Evolutionary conservation across 2,797 vertebrate species (phyloP).

Genomic region (Adrianichthys oophorus): DNA sequence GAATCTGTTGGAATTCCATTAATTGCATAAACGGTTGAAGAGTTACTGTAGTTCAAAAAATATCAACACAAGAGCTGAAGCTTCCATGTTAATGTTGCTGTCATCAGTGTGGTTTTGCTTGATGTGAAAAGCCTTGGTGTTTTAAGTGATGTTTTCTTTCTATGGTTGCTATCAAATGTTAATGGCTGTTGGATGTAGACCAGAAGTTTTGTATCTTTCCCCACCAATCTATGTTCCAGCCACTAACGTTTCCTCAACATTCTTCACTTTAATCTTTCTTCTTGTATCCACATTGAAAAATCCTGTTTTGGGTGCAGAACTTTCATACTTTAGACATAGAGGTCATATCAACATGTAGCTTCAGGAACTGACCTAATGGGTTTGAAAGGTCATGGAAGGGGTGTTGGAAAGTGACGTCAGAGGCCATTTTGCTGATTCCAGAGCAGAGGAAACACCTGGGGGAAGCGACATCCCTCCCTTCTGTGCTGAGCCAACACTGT

Average conservation of each 20-base stretch:
- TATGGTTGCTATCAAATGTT: slow-evolving; percentile 3
- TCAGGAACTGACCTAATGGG: slow-evolving; percentile 3
- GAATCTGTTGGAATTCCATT: too few relatives aligned
- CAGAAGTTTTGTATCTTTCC: background rate
- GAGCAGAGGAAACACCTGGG: slow-evolving; percentile 76
- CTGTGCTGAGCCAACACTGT: slow-evolving; percentile 15
- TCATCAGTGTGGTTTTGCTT: too few relatives aligned
- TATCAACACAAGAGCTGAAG: too few relatives aligned
- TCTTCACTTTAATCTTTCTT: slow-evolving; percentile 7
- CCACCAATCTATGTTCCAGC: background rate
- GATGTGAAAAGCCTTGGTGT: background rate
- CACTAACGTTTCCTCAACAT: background rate
- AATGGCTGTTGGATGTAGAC: background rate
- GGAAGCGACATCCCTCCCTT: slow-evolving; percentile 46
- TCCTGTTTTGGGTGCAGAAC: background rate
- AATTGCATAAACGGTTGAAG: too few relatives aligned
- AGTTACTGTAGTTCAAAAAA: too few relatives aligned
- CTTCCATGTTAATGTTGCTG: too few relatives aligned
- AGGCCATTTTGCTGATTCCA: slow-evolving; percentile 32
- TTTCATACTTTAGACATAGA: slow-evolving; percentile 25
- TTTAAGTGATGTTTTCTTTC: background rate
- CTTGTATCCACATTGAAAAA: slow-evolving; percentile 4
- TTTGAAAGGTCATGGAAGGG: slow-evolving; percentile 15
- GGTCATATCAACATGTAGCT: slow-evolving; percentile 39
- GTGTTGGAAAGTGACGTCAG: slow-evolving; percentile 52